Base-by-base conservation (phyloP, 2,113 vertebrate species). In the Eulemur rufifrons region DNA sequence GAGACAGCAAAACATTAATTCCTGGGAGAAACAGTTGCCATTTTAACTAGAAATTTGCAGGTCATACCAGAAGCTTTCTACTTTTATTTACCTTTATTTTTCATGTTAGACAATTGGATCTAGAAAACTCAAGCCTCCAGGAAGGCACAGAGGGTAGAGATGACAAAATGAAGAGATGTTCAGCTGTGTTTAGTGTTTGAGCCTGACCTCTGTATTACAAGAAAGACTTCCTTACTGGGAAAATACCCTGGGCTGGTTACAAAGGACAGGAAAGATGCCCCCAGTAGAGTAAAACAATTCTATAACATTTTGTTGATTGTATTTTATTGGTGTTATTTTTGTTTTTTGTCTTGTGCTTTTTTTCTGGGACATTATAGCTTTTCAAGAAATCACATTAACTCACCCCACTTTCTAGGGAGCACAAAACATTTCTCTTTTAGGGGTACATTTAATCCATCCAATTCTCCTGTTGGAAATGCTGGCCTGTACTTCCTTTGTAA, bases 121-220 rank as follows among this genome's bases (percentile, higher is more conserved):
- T 21, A 37, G 94, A 69, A 78, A 76, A 5, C 1, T 91, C 74
- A 80, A 3, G 87, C 98, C 64, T 94, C 96, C 86, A 73, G 34
- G 78, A 91, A 89, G 47, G 21, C 18, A 4, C 13, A 12, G 52
- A 89, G 20, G 61, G 8, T 32, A 78, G 85, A 92, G 87, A 87
- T 54, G 47, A 42, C 20, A 83, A 91, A 88, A 92, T 32, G 71
- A 86, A 91, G 95, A 95, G 11, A 7, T n/a, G 45, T 93, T 71
- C 25, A 5, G 32, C 56, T 95, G 71, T 56, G 23, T 76, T 78
- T 23, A 42, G 63, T 76, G 6, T 85, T 82, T 66, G 45, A 34
- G 15, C 56, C 61, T 68, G 63, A 39, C 68, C 66, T 86, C 56
- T 82, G 61, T 25, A 27, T 8, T 93, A 29, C 21, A 2, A 23